Evolutionary conservation across 2,888 invertebrate genomes (phyloP).

Genomic region (Lobophora halterata): DNA sequence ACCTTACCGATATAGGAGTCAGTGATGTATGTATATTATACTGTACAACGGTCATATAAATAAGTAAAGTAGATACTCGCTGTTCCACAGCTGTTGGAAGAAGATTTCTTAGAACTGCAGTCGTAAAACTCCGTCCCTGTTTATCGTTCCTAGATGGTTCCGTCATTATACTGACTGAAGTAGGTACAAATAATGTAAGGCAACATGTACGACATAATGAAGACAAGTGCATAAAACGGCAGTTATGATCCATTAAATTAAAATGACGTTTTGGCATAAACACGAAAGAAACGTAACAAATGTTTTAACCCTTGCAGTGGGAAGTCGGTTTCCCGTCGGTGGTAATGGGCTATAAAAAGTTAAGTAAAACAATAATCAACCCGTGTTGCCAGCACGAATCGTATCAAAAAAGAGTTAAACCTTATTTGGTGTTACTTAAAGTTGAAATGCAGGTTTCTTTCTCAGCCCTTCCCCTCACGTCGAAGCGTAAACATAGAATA

Average conservation of each 20-base stretch:
- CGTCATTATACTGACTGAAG: too few species aligned
- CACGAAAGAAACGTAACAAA: conserved; percentile 23
- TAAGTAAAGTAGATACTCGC: too few species aligned
- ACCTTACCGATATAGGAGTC: too few species aligned
- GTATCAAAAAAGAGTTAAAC: conserved; percentile 16
- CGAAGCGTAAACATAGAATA: conserved; percentile 45
- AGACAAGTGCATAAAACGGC: not conserved
- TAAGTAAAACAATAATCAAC: conserved; percentile 70
- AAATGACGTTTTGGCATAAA: conserved; percentile 15
- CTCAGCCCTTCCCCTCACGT: conserved; percentile 36
- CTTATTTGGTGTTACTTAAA: conserved; percentile 16
- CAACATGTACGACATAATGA: not conserved
- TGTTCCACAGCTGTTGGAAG: too few species aligned
- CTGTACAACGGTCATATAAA: too few species aligned
- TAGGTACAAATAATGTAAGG: too few species aligned
- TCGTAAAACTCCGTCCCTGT: too few species aligned
- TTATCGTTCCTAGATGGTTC: too few species aligned
- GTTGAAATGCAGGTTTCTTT: conserved; percentile 13
- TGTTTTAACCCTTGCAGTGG: conserved; percentile 35
- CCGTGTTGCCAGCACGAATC: conserved; percentile 6
- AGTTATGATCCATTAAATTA: conserved; percentile 3
- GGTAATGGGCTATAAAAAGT: conserved; percentile 59
- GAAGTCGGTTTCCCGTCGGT: conserved; percentile 32
- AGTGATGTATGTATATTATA: too few species aligned
- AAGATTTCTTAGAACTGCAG: too few species aligned